Conservation (phyloP, 2,113 vertebrate species). For the Pipra filicauda region DNA sequence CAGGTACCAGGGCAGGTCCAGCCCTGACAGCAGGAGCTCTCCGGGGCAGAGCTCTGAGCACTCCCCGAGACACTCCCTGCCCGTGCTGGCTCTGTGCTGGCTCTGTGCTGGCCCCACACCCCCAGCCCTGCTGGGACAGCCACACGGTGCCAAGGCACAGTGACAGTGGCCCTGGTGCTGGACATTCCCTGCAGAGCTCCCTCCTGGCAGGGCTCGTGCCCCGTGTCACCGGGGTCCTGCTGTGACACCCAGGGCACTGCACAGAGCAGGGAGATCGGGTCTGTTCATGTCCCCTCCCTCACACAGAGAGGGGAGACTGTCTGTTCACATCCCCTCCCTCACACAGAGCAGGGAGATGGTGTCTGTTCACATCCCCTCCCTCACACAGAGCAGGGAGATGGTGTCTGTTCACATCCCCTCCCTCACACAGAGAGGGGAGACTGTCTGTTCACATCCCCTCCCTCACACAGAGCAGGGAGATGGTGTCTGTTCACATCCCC, state of each 20-base stretch:
- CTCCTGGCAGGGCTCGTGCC: accelerated
- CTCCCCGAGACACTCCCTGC: neutral
- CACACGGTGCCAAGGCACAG: neutral
- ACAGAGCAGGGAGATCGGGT: accelerated
- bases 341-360: neutral
- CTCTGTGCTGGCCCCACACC: neutral
- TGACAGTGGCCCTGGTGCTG: accelerated
- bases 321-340: neutral
- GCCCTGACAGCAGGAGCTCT: accelerated
- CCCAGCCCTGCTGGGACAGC: too few relatives aligned
- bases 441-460: too few relatives aligned
- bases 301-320: too few relatives aligned
- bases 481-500: too few relatives aligned
- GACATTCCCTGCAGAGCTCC: neutral
- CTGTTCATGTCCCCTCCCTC: too few relatives aligned
- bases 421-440: neutral
- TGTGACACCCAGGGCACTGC: accelerated
- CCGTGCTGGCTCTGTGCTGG: accelerated
- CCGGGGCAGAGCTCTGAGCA: accelerated
- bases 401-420: too few relatives aligned
- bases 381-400: neutral
- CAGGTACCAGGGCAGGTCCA: accelerated
- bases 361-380: too few relatives aligned
- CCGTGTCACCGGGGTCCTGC: accelerated
- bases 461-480: too few relatives aligned